Percentiles rank a stretch among this genome's conserved stretches.
Evolutionary conservation across 2,888 invertebrate species (phyloP).

Genomic region (Catotricha subobsoleta): DNA sequence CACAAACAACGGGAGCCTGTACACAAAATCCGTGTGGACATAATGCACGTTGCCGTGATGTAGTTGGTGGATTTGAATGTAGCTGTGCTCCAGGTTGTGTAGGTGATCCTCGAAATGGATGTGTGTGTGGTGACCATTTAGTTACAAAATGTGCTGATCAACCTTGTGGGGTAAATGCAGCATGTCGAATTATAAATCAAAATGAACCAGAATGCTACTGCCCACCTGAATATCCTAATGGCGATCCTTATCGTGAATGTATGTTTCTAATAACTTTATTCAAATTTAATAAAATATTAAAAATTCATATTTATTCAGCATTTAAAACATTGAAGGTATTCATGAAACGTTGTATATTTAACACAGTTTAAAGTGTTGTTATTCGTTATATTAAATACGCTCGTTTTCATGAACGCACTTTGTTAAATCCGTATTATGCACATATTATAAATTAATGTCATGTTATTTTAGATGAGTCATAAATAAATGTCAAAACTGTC

Average conservation of each 20-base stretch:
- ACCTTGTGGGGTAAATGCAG: constrained; percentile 65
- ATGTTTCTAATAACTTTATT: constrained; percentile 23
- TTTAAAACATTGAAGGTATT: not conserved
- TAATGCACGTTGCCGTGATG: constrained; percentile 64
- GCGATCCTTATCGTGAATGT: constrained; percentile 77
- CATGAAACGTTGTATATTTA: no score
- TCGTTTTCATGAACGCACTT: no score
- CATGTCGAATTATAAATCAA: constrained; percentile 50
- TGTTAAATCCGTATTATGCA: no score
- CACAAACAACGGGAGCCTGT: constrained; percentile 52
- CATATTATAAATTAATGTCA: no score
- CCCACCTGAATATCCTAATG: constrained; percentile 61
- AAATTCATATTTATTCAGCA: not conserved
- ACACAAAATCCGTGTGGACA: constrained; percentile 67
- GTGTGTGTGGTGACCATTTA: constrained; percentile 48
- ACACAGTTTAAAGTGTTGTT: no score
- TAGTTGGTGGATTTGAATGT: constrained; percentile 62
- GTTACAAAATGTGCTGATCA: constrained; percentile 61
- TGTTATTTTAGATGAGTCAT: no score
- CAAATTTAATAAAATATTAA: constrained; percentile 1
- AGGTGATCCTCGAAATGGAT: constrained; percentile 65
- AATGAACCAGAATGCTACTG: constrained; percentile 66
- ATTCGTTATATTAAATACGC: no score
- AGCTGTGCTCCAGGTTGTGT: constrained; percentile 61
- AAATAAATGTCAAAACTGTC: no score